Percentiles rank a stretch among this genome's conserved stretches.
phyloP scores from a whole-genome alignment of 2,113 vertebrate genomes.

The Xiphophorus maculatus region DNA sequence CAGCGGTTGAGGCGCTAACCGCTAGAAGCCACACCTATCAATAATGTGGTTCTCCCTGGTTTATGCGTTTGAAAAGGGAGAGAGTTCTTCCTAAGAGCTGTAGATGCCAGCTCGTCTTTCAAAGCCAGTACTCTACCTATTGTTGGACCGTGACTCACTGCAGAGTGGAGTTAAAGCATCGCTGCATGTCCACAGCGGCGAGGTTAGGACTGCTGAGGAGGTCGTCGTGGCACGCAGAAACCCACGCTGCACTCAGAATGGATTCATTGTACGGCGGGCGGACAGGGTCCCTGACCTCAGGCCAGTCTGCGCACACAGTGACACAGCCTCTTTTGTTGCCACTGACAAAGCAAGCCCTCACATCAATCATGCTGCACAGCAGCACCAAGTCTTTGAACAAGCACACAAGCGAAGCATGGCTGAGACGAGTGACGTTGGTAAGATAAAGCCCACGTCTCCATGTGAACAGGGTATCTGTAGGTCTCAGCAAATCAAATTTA shows the following conservation, averaged over 20 bases:
- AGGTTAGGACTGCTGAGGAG: slow-evolving; percentile 10
- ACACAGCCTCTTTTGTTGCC: slow-evolving; percentile 87
- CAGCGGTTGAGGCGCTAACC: too few species aligned
- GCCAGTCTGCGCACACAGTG: slow-evolving; percentile 83
- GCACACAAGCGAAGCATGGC: background rate
- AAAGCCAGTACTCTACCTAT: background rate
- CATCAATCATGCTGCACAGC: slow-evolving; percentile 68
- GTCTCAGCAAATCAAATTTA: too few species aligned
- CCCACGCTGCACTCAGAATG: slow-evolving; percentile 51
- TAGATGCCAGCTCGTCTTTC: too few species aligned
- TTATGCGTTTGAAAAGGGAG: too few species aligned
- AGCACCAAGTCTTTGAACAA: slow-evolving; percentile 1
- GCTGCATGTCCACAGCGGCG: background rate
- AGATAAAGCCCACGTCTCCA: background rate
- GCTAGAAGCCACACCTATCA: too few species aligned
- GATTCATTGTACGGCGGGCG: slow-evolving; percentile 37
- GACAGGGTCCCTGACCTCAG: slow-evolving; percentile 79
- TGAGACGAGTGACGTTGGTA: background rate
- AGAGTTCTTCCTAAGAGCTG: background rate
- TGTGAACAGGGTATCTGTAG: background rate
- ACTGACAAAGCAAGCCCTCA: slow-evolving; percentile 80
- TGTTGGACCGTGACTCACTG: background rate
- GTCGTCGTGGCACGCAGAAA: slow-evolving; percentile 31
- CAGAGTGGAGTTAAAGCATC: background rate
- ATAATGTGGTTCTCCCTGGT: too few species aligned